Base-by-base conservation (phyloP, 2,113 vertebrate genomes). In the Hepsetus odoe region DNA sequence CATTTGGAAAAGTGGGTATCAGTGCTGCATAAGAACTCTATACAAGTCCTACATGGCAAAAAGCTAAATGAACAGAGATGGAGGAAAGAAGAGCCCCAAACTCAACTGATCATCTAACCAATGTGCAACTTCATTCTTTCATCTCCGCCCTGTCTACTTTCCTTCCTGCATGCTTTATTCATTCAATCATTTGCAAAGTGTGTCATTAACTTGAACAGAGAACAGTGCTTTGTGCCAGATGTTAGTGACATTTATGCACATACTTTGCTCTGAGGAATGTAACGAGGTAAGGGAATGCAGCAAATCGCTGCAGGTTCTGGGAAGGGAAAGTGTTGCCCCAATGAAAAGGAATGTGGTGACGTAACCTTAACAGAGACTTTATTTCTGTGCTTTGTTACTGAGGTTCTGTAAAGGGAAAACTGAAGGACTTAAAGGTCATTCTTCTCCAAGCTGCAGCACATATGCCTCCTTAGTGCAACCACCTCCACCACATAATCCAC, bases 191-290 rank as follows among this genome's bases (percentile, higher is more conserved):
- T 81, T 68, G 75, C 53, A 22, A 67, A 49, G 38, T 51, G 59
- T 9, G n/a, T 72, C 67, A 73, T 35, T 55, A 49, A 40, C 35
- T 66, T 32, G n/a, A 74, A 51, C 61, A 3, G 32, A 5, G 22
- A 67, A 72, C 1, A n/a, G n/a, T n/a, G n/a, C n/a, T n/a, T 20
- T 66, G 80, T 32, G 13, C 44, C 55, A 74, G 67, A 70, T 66
- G 70, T 59, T 81, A 35, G 33, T 49, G 28, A 81, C 66, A 79
- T 76, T 67, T 74, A 56, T 71, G 62, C 20, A 80, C 53, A 77
- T 83, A 64, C 55, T 87, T 86, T 86, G 80, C 79, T 80, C 80
- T 73, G 79, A 74, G 84, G 84, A 85, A 86, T 86, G 84, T 56
- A 83, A 80, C 33, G 72, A 84, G 66, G 68, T 78, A 62, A 72